Conservation (phyloP, 2,888 invertebrate genomes). For the Eristalis pertinax region DNA sequence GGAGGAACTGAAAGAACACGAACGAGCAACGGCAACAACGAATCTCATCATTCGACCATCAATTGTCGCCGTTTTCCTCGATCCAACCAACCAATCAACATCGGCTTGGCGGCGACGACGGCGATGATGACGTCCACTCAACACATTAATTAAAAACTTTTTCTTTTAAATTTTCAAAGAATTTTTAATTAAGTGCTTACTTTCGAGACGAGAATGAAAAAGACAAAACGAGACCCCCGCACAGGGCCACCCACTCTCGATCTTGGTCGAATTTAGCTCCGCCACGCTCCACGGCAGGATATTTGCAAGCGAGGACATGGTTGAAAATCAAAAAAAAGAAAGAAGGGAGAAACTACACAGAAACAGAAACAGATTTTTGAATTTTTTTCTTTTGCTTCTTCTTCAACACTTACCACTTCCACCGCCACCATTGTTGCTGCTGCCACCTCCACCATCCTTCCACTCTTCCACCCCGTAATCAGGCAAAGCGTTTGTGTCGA, state of each 20-base stretch:
- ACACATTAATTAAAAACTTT: constrained; percentile 71
- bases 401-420: constrained; percentile 81
- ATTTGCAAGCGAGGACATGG: constrained; percentile 37
- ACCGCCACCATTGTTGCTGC: constrained; percentile 16
- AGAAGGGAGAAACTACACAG: constrained; percentile 4
- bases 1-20: background rate
- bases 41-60: constrained; percentile 58
- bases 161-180: constrained; percentile 64
- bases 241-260: constrained; percentile 3
- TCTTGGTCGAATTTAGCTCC: constrained; percentile 34
- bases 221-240: constrained; percentile 1
- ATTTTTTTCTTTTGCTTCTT: constrained; percentile 34
- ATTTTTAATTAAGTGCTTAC: constrained; percentile 71
- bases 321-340: background rate
- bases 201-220: constrained; percentile 21
- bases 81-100: background rate
- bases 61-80: constrained; percentile 34
- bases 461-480: constrained; percentile 89
- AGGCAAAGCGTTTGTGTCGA: constrained; percentile 85
- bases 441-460: constrained; percentile 83
- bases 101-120: background rate
- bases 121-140: constrained; percentile 36
- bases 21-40: constrained; percentile 12
- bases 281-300: constrained; percentile 22
- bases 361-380: constrained; percentile 29